These are phyloP conservation scores for Lamprotornis superbus DNA, from an alignment of 2,113 vertebrate species.

Conservation along the genomic window DNA sequence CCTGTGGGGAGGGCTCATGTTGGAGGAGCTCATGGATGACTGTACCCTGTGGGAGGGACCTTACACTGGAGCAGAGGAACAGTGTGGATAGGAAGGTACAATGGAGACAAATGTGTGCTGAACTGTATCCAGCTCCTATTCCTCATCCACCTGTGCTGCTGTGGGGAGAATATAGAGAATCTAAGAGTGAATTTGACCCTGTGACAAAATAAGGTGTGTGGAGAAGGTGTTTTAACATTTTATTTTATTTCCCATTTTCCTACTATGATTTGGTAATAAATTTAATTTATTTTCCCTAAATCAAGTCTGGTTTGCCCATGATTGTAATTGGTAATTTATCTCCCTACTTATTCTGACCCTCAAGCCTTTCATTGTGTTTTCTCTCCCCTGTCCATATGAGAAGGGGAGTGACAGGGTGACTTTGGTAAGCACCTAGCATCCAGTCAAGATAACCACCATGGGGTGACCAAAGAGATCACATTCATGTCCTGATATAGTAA, in stretches of 20 bases:
- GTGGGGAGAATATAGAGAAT: accelerated
- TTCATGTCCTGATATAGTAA: neutral
- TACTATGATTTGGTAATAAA: neutral
- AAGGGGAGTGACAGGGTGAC: accelerated
- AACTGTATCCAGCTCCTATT: neutral
- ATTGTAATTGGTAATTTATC: neutral
- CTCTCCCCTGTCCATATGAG: neutral
- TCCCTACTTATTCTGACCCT: neutral
- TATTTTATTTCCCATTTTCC: neutral
- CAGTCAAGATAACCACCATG: neutral
- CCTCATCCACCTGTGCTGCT: too few species aligned
- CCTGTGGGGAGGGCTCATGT: too few species aligned
- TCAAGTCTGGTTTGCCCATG: neutral
- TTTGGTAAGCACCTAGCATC: neutral
- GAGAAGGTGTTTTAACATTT: neutral
- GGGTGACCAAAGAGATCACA: neutral
- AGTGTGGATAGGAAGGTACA: neutral
- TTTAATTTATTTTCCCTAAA: neutral
- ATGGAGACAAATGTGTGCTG: neutral
- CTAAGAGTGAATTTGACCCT: neutral
- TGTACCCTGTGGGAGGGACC: accelerated
- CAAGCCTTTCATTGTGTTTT: neutral
- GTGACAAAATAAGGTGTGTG: neutral
- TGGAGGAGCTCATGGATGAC: neutral
- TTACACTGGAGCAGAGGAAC: neutral